These are phyloP conservation scores for Drosophila bifasciata DNA, from an alignment of 1,140 invertebrate genomes.

Conservation along the genomic window DNA sequence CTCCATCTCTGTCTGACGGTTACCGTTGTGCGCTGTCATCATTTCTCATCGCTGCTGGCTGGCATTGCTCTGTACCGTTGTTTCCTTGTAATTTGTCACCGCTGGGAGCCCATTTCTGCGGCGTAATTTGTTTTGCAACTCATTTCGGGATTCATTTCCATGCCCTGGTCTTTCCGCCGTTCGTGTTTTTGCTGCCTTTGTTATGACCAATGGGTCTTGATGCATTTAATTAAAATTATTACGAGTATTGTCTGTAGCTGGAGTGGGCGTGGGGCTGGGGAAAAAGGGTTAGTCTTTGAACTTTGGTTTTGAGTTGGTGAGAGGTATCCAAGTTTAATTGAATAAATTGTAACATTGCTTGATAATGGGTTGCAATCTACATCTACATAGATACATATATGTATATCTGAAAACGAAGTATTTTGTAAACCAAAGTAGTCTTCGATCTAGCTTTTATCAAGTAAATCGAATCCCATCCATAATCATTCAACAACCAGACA, in stretches of 20 bases:
- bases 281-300: conserved; percentile 14
- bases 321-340: too few species aligned
- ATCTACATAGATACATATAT: too few species aligned
- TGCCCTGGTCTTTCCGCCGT: conserved; percentile 9
- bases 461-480: not conserved
- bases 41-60: conserved; percentile 76
- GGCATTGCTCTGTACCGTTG: conserved; percentile 27
- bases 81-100: conserved; percentile 79
- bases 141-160: conserved; percentile 64
- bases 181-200: conserved; percentile 40
- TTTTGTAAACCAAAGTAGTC: too few species aligned
- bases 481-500: not conserved
- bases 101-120: conserved; percentile 77
- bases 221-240: conserved; percentile 72
- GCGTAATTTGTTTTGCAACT: conserved; percentile 79
- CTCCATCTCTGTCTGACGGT: conserved; percentile 22
- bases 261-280: not conserved
- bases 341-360: too few species aligned
- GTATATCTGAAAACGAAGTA: too few species aligned
- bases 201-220: conserved; percentile 36
- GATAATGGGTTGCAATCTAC: too few species aligned
- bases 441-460: not conserved
- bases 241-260: conserved; percentile 42
- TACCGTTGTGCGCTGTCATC: conserved; percentile 65
- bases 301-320: too few species aligned